phyloP scores from a whole-genome alignment of 1,140 invertebrate species.

The Lepidurus arcticus region DNA sequence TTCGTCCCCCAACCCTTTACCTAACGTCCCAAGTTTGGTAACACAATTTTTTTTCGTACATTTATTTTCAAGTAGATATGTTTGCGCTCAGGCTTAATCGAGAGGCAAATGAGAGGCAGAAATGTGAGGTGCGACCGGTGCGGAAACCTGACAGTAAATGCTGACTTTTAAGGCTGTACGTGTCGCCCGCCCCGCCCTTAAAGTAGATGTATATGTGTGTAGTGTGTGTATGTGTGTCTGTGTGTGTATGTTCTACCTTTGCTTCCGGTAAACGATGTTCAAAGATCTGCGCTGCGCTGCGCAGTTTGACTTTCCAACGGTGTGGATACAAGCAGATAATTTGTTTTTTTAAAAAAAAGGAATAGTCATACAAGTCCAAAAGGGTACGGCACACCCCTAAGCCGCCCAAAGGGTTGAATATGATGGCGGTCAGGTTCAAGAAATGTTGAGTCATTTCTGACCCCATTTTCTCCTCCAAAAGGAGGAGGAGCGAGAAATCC shows the following conservation, averaged over 20 bases:
- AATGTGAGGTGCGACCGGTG: background rate
- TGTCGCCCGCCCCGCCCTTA: background rate
- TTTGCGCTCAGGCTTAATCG: background rate
- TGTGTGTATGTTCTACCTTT: background rate
- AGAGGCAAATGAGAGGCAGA: background rate
- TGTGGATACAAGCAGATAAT: background rate
- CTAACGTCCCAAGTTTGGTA: too few relatives aligned
- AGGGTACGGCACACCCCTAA: too few relatives aligned
- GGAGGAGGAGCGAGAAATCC: too few relatives aligned
- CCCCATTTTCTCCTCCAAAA: too few relatives aligned
- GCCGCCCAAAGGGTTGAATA: too few relatives aligned
- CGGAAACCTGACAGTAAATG: background rate
- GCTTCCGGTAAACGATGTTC: background rate
- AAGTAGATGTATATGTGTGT: conserved; percentile 15
- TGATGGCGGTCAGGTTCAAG: too few relatives aligned
- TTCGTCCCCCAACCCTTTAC: background rate
- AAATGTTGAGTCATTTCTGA: too few relatives aligned
- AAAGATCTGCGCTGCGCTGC: background rate
- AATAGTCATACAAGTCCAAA: too few relatives aligned
- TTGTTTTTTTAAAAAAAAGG: background rate
- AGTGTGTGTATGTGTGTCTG: background rate
- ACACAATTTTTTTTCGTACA: background rate
- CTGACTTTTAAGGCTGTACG: background rate
- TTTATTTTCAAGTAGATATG: background rate
- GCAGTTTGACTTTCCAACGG: background rate